These are phyloP conservation scores for Botia kubotai DNA, from an alignment of 2,797 vertebrate species.

Conservation along the genomic window DNA sequence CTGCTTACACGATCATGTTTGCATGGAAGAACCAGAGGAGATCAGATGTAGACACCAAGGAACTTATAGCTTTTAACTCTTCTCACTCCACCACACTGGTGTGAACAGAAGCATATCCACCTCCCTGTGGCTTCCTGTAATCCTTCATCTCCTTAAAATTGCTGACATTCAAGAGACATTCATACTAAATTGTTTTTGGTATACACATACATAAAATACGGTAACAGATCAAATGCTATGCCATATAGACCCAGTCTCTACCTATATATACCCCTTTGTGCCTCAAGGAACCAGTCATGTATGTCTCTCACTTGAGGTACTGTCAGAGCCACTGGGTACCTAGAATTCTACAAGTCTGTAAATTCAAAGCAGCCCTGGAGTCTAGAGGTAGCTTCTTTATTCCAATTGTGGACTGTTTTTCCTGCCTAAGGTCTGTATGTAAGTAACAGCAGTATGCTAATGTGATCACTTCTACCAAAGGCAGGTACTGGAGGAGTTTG, in stretches of 20 bases:
- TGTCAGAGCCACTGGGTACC: not conserved
- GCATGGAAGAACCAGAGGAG: not conserved
- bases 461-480: not conserved
- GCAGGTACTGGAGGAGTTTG: not conserved
- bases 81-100: not conserved
- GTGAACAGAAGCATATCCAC: not conserved
- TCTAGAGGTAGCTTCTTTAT: not conserved
- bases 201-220: no score
- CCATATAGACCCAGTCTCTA: no score
- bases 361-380: not conserved
- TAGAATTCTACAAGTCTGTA: not conserved
- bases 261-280: no score
- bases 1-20: not conserved
- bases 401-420: not conserved
- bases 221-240: no score
- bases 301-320: not conserved
- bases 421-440: not conserved
- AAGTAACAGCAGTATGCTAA: not conserved
- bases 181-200: no score
- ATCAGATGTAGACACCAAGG: not conserved
- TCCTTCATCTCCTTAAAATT: not conserved
- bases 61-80: not conserved
- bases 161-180: no score
- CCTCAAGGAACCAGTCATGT: no score
- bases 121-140: not conserved